Base-by-base conservation (phyloP, 35 echinoderm and acorn worm genomes). In the Heliocidaris tuberculata region DNA sequence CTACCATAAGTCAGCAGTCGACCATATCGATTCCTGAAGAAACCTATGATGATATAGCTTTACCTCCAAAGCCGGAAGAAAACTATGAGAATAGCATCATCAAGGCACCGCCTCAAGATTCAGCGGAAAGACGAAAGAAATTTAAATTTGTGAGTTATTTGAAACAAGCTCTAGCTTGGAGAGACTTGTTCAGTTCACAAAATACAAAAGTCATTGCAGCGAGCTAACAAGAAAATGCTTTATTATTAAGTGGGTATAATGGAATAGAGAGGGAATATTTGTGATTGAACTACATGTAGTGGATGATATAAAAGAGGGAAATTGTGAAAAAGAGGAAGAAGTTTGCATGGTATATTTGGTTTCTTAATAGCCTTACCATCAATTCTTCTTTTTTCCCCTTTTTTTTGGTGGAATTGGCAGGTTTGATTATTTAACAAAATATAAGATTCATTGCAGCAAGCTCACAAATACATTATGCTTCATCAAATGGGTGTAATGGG, bases 91-190 rank as follows among this genome's bases (percentile, higher is more conserved):
- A 89, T 27, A 89, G 7, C 47, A 47, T 24, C 12, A 5, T 89
- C 31, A 89, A 16, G 32, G 4, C 87, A 9, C 9, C 31, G 5
- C 87, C 87, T 27, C 32, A 32, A 5, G 87, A 89, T 21, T 15
- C 87, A 15, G 15, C 47, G 24, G 12, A 2, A 27, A 32, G 32
- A 6, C 87, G 87, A 32, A 32, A 48, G 87, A 47, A 87, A n/a
- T 16, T 21, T 48, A 89, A 89, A 27, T 13, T 89, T 89, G 87
- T 89, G 87, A 89, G 87, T 89, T 30, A 31, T 89, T 42, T 16
- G 27, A 78, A 78, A n/a, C 21, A 27, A 27, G 27, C 27, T 78
- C 65, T 78, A 78, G 65, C 65, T 19, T 19, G 65, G 65, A 78
- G 27, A 78, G 27, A 24, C 65, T 21, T 19, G 65, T 78, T 56